These are phyloP conservation scores for Drosophila seguyi DNA, from an alignment of 1,140 invertebrate genomes.

Conservation along the genomic window DNA sequence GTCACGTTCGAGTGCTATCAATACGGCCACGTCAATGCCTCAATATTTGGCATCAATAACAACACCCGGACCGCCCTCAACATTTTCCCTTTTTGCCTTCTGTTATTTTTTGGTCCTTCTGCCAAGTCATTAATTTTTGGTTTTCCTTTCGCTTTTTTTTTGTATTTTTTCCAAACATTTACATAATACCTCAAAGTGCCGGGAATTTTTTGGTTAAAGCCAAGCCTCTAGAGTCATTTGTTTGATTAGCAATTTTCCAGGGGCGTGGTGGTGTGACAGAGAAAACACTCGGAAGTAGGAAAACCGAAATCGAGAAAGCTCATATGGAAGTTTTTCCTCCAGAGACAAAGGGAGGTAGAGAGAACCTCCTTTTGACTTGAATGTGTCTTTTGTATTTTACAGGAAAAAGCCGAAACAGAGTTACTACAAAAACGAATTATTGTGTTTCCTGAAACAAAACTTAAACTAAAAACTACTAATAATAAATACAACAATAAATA, in stretches of 20 bases:
- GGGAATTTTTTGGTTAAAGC: not conserved
- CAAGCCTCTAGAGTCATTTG: slow-evolving; percentile 33
- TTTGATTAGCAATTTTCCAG: slow-evolving; percentile 49
- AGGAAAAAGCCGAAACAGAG: slow-evolving; percentile 25
- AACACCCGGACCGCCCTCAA: slow-evolving; percentile 21
- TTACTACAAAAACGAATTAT: slow-evolving; percentile 36
- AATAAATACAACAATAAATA: slow-evolving; percentile 30
- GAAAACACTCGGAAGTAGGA: slow-evolving; percentile 25
- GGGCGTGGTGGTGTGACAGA: slow-evolving; percentile 30
- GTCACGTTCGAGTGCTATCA: slow-evolving; percentile 75
- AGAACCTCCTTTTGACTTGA: slow-evolving; percentile 1
- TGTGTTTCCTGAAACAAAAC: slow-evolving; percentile 49
- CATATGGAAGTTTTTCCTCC: slow-evolving; percentile 15
- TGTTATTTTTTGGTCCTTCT: slow-evolving; percentile 18
- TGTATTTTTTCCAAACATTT: slow-evolving; percentile 10
- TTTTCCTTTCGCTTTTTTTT: slow-evolving; percentile 15
- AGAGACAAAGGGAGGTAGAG: not conserved
- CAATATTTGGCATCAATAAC: slow-evolving; percentile 36
- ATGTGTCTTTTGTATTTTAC: slow-evolving; percentile 7
- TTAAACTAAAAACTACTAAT: slow-evolving; percentile 39
- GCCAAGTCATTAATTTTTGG: slow-evolving; percentile 77
- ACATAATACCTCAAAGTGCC: slow-evolving; percentile 34
- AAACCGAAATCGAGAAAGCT: slow-evolving; percentile 24
- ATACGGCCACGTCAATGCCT: slow-evolving; percentile 61
- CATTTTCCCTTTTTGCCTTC: slow-evolving; percentile 9